Percentiles rank a stretch among this genome's conserved stretches.
Evolutionary conservation across 2,797 vertebrate genomes (phyloP).

Genomic region (Tachyglossus aculeatus): DNA sequence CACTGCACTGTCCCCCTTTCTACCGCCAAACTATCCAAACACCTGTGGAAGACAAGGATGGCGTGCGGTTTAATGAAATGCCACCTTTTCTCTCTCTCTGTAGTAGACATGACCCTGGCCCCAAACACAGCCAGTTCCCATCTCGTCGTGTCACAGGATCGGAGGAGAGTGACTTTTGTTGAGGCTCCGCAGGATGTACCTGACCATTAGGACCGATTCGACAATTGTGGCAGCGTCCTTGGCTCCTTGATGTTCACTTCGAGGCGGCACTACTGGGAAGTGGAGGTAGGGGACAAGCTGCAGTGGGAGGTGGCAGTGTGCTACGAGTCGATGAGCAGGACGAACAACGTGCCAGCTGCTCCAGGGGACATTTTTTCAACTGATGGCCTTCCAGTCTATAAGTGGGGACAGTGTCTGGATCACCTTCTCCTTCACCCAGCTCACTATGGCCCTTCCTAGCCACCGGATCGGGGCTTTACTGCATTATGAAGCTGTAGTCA

Average conservation of each 20-base stretch:
- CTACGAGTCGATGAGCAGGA: slow-evolving; percentile 71
- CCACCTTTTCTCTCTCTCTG: neutral
- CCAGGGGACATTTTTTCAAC: too few relatives aligned
- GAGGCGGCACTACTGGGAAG: slow-evolving; percentile 48
- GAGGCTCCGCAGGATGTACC: slow-evolving; percentile 31
- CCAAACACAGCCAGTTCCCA: slow-evolving; percentile 32
- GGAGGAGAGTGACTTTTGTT: slow-evolving; percentile 27
- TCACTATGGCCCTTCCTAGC: too few relatives aligned
- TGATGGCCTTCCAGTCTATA: too few relatives aligned
- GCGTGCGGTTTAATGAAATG: too few relatives aligned
- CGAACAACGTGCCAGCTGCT: too few relatives aligned
- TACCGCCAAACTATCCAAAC: too few relatives aligned
- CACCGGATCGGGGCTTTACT: neutral
- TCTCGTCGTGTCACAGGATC: slow-evolving; percentile 31
- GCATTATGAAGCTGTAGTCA: neutral
- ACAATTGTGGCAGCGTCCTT: slow-evolving; percentile 31
- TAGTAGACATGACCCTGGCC: slow-evolving; percentile 33
- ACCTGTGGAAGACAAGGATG: too few relatives aligned
- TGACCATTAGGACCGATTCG: slow-evolving; percentile 24
- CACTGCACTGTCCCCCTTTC: too few relatives aligned
- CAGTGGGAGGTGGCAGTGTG: slow-evolving; percentile 76
- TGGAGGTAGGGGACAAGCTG: slow-evolving; percentile 42
- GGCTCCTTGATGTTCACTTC: slow-evolving; percentile 33
- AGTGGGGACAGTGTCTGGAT: too few relatives aligned
- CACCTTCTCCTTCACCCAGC: too few relatives aligned